These are phyloP conservation scores for Drosophila leonis DNA, from an alignment of 2,888 invertebrate species.

Conservation along the genomic window DNA sequence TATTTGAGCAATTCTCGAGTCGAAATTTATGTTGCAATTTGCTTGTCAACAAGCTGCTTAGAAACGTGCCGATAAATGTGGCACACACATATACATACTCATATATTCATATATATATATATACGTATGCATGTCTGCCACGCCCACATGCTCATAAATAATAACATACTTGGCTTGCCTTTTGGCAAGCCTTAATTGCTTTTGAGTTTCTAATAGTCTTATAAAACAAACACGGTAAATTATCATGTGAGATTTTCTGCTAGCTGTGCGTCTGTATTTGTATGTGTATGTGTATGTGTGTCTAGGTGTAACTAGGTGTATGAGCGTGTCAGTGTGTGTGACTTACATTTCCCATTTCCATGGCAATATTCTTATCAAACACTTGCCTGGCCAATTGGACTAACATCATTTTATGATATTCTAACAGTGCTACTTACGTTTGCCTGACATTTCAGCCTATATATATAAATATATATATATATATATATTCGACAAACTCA, in stretches of 20 bases:
- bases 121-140: constrained; percentile 4
- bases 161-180: constrained; percentile 48
- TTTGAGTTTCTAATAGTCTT: constrained; percentile 62
- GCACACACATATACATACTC: not conserved
- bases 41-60: constrained; percentile 67
- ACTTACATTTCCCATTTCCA: constrained; percentile 36
- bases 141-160: constrained; percentile 51
- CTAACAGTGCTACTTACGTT: constrained; percentile 2
- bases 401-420: constrained; percentile 17
- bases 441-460: not conserved
- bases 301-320: not conserved
- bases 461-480: not conserved
- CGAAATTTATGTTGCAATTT: constrained; percentile 54
- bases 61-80: constrained; percentile 46
- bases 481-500: not conserved
- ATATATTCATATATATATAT: not conserved
- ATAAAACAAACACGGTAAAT: constrained; percentile 67
- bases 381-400: constrained; percentile 50
- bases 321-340: not conserved
- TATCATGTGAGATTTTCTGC: constrained; percentile 50
- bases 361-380: constrained; percentile 56
- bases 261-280: constrained; percentile 5
- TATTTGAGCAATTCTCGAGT: constrained; percentile 33
- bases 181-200: constrained; percentile 61
- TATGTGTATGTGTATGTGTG: not conserved